Percentiles rank a stretch among this genome's conserved stretches.
phyloP scores from a whole-genome alignment of 2,797 vertebrate genomes.

The Cryptoprocta ferox region DNA sequence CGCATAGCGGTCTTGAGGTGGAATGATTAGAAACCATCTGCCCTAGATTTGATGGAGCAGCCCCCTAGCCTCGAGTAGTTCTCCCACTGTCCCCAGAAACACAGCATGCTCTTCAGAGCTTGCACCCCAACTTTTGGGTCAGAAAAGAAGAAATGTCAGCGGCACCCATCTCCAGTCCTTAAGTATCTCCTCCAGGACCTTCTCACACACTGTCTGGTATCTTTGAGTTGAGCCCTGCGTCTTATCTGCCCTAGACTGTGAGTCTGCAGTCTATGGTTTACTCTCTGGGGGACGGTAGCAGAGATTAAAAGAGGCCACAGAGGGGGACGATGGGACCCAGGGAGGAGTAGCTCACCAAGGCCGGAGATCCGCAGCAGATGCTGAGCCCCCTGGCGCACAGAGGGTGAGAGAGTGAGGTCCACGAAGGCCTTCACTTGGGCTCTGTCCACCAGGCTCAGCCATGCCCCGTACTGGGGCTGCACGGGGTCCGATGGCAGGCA shows the following conservation, averaged over 20 bases:
- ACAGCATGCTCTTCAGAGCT: background rate
- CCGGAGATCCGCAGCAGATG: conserved; percentile 95
- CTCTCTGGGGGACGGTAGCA: background rate
- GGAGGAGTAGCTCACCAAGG: conserved; percentile 87
- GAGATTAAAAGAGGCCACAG: background rate
- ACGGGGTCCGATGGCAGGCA: conserved; percentile 92
- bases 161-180: background rate
- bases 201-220: background rate
- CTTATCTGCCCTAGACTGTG: conserved; percentile 14
- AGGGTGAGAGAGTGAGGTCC: conserved; percentile 93
- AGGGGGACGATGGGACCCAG: accelerated
- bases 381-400: conserved; percentile 94
- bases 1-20: background rate
- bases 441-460: conserved; percentile 95
- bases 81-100: background rate
- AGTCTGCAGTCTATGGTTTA: background rate
- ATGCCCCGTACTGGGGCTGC: conserved; percentile 95
- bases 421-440: conserved; percentile 96
- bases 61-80: background rate
- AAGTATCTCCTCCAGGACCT: background rate
- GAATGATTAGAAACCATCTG: background rate
- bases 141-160: background rate
- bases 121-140: background rate
- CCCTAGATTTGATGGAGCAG: background rate
- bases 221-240: background rate